phyloP scores from a whole-genome alignment of 2,888 invertebrate genomes.

The Byasa hedistus region DNA sequence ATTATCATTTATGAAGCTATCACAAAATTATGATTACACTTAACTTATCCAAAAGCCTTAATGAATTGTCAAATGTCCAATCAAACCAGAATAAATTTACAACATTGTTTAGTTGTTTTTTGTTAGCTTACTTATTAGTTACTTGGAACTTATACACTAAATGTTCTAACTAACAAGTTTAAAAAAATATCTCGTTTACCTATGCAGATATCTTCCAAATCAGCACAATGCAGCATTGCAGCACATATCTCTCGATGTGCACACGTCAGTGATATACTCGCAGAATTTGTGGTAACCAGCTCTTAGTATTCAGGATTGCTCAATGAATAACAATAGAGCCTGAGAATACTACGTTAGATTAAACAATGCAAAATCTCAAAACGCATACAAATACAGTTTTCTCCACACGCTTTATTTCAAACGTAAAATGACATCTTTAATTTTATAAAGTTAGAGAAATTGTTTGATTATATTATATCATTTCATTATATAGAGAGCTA shows the following conservation, averaged over 20 bases:
- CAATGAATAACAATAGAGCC: slow-evolving; percentile 23
- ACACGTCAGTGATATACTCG: slow-evolving; percentile 9
- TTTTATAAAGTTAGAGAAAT: neutral
- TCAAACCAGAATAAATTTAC: too few species aligned
- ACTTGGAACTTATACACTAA: too few species aligned
- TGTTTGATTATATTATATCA: neutral
- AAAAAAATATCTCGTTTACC: too few species aligned
- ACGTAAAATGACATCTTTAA: neutral
- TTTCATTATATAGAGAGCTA: neutral
- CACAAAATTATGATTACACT: too few species aligned
- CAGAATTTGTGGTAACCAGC: slow-evolving; percentile 22
- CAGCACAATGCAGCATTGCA: too few species aligned
- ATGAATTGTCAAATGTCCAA: too few species aligned
- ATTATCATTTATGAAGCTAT: too few species aligned
- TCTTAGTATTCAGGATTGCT: slow-evolving; percentile 25
- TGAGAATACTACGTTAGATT: slow-evolving; percentile 1
- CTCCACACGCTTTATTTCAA: neutral
- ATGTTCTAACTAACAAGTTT: too few species aligned
- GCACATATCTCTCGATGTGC: slow-evolving; percentile 8
- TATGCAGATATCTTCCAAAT: too few species aligned
- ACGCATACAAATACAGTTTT: neutral
- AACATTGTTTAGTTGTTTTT: too few species aligned
- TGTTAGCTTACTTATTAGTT: too few species aligned
- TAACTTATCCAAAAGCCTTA: too few species aligned
- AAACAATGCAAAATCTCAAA: neutral